These are phyloP conservation scores for Zoanthus solanderi DNA, from an alignment of 92 coral and sea anemone species.

Conservation along the genomic window DNA sequence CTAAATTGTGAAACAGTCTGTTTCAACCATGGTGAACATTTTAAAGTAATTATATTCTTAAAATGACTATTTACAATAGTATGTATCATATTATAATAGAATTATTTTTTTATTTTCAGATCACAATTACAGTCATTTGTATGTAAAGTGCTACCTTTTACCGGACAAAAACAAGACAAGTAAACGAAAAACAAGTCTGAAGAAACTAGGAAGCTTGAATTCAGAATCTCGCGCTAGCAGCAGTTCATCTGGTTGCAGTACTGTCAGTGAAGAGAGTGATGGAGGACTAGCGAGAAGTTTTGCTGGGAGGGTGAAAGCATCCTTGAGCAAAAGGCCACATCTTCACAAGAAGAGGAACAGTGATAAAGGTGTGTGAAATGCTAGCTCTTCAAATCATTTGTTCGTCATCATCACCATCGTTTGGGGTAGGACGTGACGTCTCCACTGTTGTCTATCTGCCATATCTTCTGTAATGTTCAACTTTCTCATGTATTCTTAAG, in stretches of 20 bases:
- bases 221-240: conserved; percentile 48
- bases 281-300: conserved; percentile 53
- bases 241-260: conserved; percentile 66
- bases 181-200: conserved; percentile 79
- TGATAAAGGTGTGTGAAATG: conserved; percentile 69
- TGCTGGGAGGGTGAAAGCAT: conserved; percentile 68
- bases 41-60: too few species aligned
- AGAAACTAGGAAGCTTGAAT: conserved; percentile 62
- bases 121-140: conserved; percentile 83
- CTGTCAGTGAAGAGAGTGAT: conserved; percentile 56
- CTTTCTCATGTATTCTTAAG: too few species aligned
- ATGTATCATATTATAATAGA: not conserved
- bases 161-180: conserved; percentile 82
- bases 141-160: conserved; percentile 84
- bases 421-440: too few species aligned
- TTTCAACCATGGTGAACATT: too few species aligned
- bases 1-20: too few species aligned
- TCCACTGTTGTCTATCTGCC: too few species aligned
- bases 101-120: conserved; percentile 42
- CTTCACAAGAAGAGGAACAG: conserved; percentile 65
- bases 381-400: not conserved
- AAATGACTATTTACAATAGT: too few species aligned
- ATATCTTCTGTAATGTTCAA: too few species aligned
- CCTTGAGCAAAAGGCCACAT: conserved; percentile 77
- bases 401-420: not conserved